Conservation (phyloP, 2,113 vertebrate species). For the Pontoporia blainvillei region DNA sequence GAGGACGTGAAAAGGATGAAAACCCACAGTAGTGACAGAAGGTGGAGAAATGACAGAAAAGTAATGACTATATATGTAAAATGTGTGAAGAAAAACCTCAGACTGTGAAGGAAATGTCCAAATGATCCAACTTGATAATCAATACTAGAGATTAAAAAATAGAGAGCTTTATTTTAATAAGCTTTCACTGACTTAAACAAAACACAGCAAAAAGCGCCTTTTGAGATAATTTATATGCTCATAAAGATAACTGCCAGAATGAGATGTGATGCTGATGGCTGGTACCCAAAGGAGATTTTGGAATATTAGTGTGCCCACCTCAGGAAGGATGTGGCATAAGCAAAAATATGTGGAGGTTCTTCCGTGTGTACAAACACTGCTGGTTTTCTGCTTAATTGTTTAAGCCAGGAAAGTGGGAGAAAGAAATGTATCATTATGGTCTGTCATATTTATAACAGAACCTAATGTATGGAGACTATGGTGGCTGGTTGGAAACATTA, state of each 20-base stretch:
- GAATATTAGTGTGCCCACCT: background rate
- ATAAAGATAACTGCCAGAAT: background rate
- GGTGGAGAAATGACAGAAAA: background rate
- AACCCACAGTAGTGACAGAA: background rate
- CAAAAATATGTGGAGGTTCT: background rate
- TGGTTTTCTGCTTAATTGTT: background rate
- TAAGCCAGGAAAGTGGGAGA: background rate
- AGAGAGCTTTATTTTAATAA: background rate
- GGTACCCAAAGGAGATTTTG: background rate
- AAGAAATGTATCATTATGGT: background rate
- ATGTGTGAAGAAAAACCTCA: background rate
- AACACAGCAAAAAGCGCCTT: background rate
- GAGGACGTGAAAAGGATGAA: background rate
- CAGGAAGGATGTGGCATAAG: background rate
- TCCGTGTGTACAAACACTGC: accelerated
- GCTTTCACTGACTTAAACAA: background rate
- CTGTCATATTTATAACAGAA: background rate
- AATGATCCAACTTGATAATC: background rate
- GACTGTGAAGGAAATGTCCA: background rate
- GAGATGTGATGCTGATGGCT: background rate
- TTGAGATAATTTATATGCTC: background rate
- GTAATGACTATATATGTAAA: background rate
- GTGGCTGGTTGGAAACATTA: background rate
- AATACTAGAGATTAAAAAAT: background rate
- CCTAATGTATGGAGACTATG: background rate